Evolutionary conservation across 2,888 invertebrate species (phyloP), one percentile per base, ranked within the genome.

Genomic region (Charanyca ferruginea): DNA sequence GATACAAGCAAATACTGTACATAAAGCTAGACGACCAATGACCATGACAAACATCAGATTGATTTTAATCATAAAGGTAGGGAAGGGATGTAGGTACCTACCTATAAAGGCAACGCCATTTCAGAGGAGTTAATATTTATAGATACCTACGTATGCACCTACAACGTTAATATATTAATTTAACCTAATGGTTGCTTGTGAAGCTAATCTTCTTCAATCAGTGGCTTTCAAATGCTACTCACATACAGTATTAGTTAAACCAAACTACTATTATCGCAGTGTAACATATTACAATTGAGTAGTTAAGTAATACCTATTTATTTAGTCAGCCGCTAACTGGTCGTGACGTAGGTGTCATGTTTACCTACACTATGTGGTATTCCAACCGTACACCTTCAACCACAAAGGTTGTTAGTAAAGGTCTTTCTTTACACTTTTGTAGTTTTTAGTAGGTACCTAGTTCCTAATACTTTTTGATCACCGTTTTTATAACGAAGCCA

Each of bases 321-420:
- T 63, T 76, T 76, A 78, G 74, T 48, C 53, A 64, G 68, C 63
- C 58, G 74, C 74, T 78, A 78, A 75, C 52, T 60, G 55, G 7
- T 67, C 59, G 75, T 75, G 75, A 60, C 57, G 68, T 42, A 28
- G 45, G 32, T 48, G 41, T 45, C 23, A n/a, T 52, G 58, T 73
- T 59, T 55, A n/a, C n/a, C n/a, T n/a, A 59, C 62, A 45, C 20
- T 44, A 38, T 62, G 47, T 55, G 25, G 48, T 55, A 51, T 54
- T 48, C 44, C 13, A 47, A 58, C 22, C 11, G 18, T 11, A 11
- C 22, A 22, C 23, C 45, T 51, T 42, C 16, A 35, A 9, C 18
- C 16, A 35, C 8, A 16, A n/a, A 28, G 38, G 41, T 35, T 13
- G 8, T 16, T 42, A 41, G 51, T 45, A 18, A 28, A 35, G 28